phyloP scores from a whole-genome alignment of 37 sponge, comb jelly and placozoan genomes.

The Oopsacas minuta region DNA sequence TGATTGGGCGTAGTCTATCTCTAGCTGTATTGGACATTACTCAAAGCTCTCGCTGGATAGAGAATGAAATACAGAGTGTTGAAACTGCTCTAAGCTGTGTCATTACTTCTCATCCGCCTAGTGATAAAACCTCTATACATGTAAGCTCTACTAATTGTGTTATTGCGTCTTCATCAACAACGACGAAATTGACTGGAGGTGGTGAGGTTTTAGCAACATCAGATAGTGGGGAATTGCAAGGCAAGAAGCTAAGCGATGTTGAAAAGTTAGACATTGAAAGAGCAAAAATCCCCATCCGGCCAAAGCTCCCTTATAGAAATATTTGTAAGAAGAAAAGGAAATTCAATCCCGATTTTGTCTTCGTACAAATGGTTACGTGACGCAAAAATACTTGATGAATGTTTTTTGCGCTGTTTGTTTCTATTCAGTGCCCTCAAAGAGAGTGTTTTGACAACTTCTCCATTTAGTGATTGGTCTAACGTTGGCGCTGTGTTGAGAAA shows the following conservation, averaged over 20 bases:
- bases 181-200: not conserved
- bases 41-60: too few species aligned
- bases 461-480: not conserved
- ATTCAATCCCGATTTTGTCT: not conserved
- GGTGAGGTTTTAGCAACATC: not conserved
- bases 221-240: not conserved
- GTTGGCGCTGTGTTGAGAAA: not conserved
- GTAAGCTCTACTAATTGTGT: not conserved
- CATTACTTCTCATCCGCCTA: not conserved
- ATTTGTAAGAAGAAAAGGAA: not conserved
- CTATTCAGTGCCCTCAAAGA: not conserved
- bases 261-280: not conserved
- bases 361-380: not conserved
- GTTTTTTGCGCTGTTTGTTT: not conserved
- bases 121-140: not conserved
- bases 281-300: not conserved
- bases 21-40: too few species aligned
- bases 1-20: too few species aligned
- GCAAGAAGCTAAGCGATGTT: not conserved
- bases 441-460: not conserved
- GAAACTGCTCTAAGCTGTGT: too few species aligned
- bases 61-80: too few species aligned
- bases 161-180: not conserved
- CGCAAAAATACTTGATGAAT: not conserved
- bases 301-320: not conserved